Evolutionary conservation across 2,113 vertebrate species (phyloP), one percentile per base, ranked within the genome.

Genomic region (Heterocephalus glaber): DNA sequence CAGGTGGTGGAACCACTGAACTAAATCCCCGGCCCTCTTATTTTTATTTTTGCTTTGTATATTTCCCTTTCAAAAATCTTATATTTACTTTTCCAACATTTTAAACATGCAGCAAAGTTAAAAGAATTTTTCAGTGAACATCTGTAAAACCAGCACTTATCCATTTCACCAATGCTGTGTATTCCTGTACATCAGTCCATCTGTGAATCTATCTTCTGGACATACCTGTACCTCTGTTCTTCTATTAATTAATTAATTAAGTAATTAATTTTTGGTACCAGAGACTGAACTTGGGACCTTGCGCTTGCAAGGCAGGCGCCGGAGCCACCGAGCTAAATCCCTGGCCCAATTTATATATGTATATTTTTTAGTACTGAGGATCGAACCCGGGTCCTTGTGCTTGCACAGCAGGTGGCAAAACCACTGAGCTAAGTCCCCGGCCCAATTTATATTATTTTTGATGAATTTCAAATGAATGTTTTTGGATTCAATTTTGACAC

Each of bases 401-500:
- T n/a, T n/a, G n/a, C n/a, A n/a, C n/a, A n/a, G n/a, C n/a, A n/a
- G n/a, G n/a, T n/a, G n/a, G n/a, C n/a, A n/a, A n/a, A n/a, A n/a
- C n/a, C n/a, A n/a, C n/a, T n/a, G n/a, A n/a, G n/a, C n/a, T n/a
- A n/a, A n/a, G n/a, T n/a, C n/a, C n/a, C n/a, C n/a, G n/a, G n/a
- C 47, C 9, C 5, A 49, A 56, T 56, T 56, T 33, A 61, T 61
- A n/a, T 92, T 49, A 61, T 83, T 88, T 90, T 91, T 82, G 49
- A 76, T 83, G 35, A 61, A 84, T 92, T 80, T 95, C 26, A 89
- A 44, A 58, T 89, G 63, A 79, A 77, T 77, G 52, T 58, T 74
- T 95, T 93, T 86, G 58, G 58, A 38, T 90, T 95, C 79, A 94
- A 0, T 58, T 76, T 89, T 90, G 58, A 92, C 30, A 74, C 7